Base-by-base conservation (phyloP, 2,888 invertebrate species). In the Pachliopta kotzebuea region DNA sequence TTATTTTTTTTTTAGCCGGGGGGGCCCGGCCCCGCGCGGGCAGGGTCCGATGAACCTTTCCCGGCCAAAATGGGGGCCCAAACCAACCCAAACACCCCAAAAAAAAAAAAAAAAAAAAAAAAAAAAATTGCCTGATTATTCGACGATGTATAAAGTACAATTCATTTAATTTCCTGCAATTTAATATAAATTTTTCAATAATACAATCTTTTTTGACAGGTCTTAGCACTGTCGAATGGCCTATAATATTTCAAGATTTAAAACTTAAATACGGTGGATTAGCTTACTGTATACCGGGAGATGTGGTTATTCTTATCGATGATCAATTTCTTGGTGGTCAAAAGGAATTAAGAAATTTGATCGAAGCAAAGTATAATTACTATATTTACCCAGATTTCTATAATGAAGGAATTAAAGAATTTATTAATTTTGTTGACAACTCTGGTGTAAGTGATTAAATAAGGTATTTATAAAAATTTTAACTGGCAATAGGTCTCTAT, bases 271-370 rank as follows among this genome's bases (percentile, higher is more conserved):
- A 85, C 66, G 93, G 93, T 11, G 87, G 87, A 1, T 69, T 83
- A 57, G 78, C 91, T 9, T 93, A 91, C 84, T 84, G 86, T 17
- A 72, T 93, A 24, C 70, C 76, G 42, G 85, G 84, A 50, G 81
- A 84, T 56, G 93, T 93, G 0, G 92, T 88, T 7, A 86, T 94
- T 1, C 84, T 93, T 67, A 69, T 85, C 2, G 85, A 94, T 68
- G 87, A 85, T 11, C 76, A 85, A 62, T 90, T 90, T 67, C 74
- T 94, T 37, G 94, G 94, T 0, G 93, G 92, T 54, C 90, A 92
- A 59, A 75, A 81, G 0, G 93, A 92, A 63, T 76, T 94, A 24
- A 78, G 84, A 54, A 76, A 84, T 20, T 79, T 89, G 49, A 75
- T 94, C 17, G 79, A 88, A 64, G 71, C 84, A 11, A 89, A 83